Conservation (phyloP, 2,797 vertebrate genomes). For the Apogon talboti region DNA sequence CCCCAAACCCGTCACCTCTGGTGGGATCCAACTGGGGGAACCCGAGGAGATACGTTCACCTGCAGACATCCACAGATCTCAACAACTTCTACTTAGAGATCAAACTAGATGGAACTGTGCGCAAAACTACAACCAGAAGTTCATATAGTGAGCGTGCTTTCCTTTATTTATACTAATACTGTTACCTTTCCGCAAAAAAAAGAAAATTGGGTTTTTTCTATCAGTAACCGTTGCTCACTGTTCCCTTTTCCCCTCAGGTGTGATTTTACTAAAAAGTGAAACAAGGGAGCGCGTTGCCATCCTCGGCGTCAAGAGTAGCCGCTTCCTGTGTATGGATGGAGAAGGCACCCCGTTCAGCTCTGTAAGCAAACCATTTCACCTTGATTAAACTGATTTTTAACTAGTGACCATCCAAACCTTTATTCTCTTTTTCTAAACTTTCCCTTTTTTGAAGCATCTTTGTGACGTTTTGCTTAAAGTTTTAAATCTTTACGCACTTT, state of each 20-base stretch:
- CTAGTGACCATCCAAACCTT: background rate
- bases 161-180: background rate
- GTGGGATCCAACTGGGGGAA: conserved; percentile 89
- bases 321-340: conserved; percentile 92
- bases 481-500: background rate
- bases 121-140: conserved; percentile 87
- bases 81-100: conserved; percentile 96
- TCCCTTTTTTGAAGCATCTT: background rate
- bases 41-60: conserved; percentile 87
- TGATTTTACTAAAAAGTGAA: conserved; percentile 90
- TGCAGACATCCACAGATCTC: conserved; percentile 90
- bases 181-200: background rate
- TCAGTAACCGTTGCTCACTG: background rate
- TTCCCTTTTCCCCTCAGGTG: conserved; percentile 80
- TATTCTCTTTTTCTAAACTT: background rate
- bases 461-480: background rate
- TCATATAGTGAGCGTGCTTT: conserved; percentile 90
- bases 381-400: background rate
- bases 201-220: conserved; percentile 4
- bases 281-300: conserved; percentile 90
- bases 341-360: conserved; percentile 91
- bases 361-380: conserved; percentile 78
- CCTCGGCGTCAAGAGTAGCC: conserved; percentile 90
- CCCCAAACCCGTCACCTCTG: conserved; percentile 89
- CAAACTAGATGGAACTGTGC: conserved; percentile 87